Percentiles rank a stretch among this genome's conserved stretches.
Evolutionary conservation across 92 coral and sea anemone species (phyloP).

Genomic region (Heteractis magnifica): DNA sequence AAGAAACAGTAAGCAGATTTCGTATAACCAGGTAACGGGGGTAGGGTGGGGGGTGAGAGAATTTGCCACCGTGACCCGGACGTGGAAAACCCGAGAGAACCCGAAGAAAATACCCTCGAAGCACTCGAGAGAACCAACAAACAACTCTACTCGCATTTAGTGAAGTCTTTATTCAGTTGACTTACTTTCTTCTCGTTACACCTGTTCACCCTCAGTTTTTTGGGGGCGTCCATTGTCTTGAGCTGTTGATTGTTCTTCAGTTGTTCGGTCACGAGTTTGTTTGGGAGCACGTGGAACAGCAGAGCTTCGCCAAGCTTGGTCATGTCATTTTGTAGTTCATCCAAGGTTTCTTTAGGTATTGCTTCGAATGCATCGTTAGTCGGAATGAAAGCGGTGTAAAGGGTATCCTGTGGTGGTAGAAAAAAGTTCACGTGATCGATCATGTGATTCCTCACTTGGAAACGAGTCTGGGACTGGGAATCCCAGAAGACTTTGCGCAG

Average conservation of each 20-base stretch:
- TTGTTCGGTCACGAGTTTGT: constrained; percentile 57
- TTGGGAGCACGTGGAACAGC: constrained; percentile 58
- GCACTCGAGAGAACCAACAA: no score
- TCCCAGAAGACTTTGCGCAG: neutral
- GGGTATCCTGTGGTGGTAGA: constrained; percentile 13
- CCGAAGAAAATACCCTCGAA: no score
- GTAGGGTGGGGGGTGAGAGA: no score
- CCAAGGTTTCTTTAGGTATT: constrained; percentile 45
- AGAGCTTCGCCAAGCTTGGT: constrained; percentile 52
- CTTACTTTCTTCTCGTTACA: constrained; percentile 51
- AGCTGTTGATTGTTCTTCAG: constrained; percentile 57
- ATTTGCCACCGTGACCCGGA: no score
- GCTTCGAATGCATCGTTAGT: constrained; percentile 65
- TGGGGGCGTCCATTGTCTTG: constrained; percentile 49
- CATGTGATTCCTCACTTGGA: neutral
- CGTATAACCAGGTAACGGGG: no score
- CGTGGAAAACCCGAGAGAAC: no score
- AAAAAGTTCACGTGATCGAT: neutral
- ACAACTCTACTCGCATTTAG: no score
- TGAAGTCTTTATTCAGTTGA: no score
- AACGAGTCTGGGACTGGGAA: neutral
- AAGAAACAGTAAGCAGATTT: no score
- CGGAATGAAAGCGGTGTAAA: constrained; percentile 73
- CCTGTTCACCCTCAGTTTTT: constrained; percentile 56
- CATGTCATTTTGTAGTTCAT: constrained; percentile 35